Evolutionary conservation across 30 jellyfish, hydroid and myxozoan species (phyloP), one percentile per base, ranked within the genome.

Genomic region (Aurelia sp.): DNA sequence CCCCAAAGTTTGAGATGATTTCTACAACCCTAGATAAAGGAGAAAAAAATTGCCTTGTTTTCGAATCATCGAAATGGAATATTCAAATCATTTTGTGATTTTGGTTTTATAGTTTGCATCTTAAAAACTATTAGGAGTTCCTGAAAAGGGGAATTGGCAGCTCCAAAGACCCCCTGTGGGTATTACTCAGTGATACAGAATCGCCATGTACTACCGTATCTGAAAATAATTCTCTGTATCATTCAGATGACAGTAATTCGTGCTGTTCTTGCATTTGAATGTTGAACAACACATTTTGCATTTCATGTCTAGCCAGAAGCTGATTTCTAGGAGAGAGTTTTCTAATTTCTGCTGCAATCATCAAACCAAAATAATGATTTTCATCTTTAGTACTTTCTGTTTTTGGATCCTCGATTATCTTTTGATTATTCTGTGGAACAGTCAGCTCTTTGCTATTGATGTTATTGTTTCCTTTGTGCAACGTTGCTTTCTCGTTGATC

Each of bases 271-370:
- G 69, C 33, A 59, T 59, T 59, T 59, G 69, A 10, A 59, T 59
- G 33, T 59, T 21, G 35, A 59, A 59, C 33, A 59, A 30, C 33
- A 59, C 69, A 59, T 59, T 59, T 59, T 59, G 69, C 33, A 59
- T n/a, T 21, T 59, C 33, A 59, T 59, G 69, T 21, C 69, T 59
- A 21, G 69, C 69, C 13, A 59, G 23, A 13, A 59, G 69, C 69
- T 59, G 69, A 59, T 59, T 59, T n/a, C 69, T n/a, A 4, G 69
- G 69, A 59, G 69, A 59, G 12, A 59, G 69, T 59, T 59, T 59
- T 21, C 69, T 5, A 3, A 59, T 59, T 59, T 21, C 69, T 18
- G 69, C 69, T 12, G 69, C 69, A 59, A 59, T 59, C 69, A 59
- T 59, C 69, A 59, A 18, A 0, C 69, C 69, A 59, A 59, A 59